These are phyloP conservation scores for Ooceraea biroi DNA, from an alignment of 1,140 invertebrate genomes.

Conservation along the genomic window DNA sequence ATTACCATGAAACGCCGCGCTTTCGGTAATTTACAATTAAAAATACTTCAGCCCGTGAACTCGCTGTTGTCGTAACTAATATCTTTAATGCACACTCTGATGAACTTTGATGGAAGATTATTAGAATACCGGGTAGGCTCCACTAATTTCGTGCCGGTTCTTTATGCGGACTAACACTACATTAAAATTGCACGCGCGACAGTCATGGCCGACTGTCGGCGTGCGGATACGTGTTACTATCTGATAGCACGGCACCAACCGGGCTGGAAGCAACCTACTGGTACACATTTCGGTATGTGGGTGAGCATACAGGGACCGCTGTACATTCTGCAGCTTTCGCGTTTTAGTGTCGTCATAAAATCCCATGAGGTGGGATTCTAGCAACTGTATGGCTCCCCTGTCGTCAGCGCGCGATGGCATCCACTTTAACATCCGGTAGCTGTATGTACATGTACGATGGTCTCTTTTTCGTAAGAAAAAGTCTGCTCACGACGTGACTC, in stretches of 20 bases:
- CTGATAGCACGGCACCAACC: not conserved
- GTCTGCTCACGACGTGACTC: conserved; percentile 38
- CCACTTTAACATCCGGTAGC: conserved; percentile 73
- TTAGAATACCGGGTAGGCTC: not conserved
- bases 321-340: conserved; percentile 56
- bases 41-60: not conserved
- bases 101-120: not conserved
- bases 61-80: not conserved
- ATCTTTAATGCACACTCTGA: not conserved
- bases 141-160: not conserved
- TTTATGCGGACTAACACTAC: not conserved
- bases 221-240: conserved; percentile 24
- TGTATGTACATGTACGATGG: not conserved
- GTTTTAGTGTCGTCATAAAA: conserved; percentile 78
- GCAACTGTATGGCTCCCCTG: conserved; percentile 51
- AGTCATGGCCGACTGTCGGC: not conserved
- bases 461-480: conserved; percentile 18
- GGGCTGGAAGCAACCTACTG: conserved; percentile 21
- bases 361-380: no score
- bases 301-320: not conserved
- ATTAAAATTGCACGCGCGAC: conserved; percentile 55
- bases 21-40: conserved; percentile 32
- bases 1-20: conserved; percentile 17
- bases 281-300: conserved; percentile 7
- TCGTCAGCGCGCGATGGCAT: conserved; percentile 70